A percentile compares a stretch with the other conserved stretches of the same genome.
Evolutionary conservation across 2,113 vertebrate species (phyloP).

Genomic region (Sceloporus tristichus): DNA sequence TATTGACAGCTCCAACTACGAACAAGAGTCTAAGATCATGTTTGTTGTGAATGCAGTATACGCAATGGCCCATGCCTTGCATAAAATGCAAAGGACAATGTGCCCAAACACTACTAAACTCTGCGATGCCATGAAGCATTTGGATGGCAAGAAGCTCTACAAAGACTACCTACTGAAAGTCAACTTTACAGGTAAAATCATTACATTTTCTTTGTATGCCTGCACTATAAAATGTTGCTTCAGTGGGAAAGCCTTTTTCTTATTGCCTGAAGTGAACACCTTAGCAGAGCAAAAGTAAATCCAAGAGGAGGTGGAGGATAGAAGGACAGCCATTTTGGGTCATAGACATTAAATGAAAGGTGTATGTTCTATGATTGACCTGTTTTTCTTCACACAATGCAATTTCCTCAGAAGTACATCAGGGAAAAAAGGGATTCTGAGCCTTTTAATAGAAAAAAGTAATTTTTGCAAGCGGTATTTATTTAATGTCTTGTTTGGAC

Average conservation of each 20-base stretch:
- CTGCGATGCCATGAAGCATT: slow-evolving; percentile 92
- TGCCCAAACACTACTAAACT: slow-evolving; percentile 94
- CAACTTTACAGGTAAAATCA: slow-evolving; percentile 92
- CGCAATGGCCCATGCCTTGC: slow-evolving; percentile 93
- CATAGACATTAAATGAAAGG: not conserved
- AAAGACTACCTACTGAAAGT: slow-evolving; percentile 95
- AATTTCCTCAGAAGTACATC: no score
- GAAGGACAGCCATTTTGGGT: not conserved
- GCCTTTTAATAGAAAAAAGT: no score
- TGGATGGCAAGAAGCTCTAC: slow-evolving; percentile 94
- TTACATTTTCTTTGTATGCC: not conserved
- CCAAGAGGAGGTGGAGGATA: not conserved
- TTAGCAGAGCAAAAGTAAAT: not conserved
- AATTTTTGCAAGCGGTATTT: no score
- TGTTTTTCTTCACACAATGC: no score
- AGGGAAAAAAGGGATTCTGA: no score
- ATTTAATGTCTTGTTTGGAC: no score
- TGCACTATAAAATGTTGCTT: not conserved
- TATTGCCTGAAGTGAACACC: not conserved
- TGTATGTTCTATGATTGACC: not conserved
- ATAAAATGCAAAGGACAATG: slow-evolving; percentile 93
- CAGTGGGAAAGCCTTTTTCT: not conserved
- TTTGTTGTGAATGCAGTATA: slow-evolving; percentile 98
- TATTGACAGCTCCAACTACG: slow-evolving; percentile 90
- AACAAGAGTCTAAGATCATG: slow-evolving; percentile 99